Conservation (phyloP, 2,888 invertebrate genomes). For the Ichneumon xanthorius region DNA sequence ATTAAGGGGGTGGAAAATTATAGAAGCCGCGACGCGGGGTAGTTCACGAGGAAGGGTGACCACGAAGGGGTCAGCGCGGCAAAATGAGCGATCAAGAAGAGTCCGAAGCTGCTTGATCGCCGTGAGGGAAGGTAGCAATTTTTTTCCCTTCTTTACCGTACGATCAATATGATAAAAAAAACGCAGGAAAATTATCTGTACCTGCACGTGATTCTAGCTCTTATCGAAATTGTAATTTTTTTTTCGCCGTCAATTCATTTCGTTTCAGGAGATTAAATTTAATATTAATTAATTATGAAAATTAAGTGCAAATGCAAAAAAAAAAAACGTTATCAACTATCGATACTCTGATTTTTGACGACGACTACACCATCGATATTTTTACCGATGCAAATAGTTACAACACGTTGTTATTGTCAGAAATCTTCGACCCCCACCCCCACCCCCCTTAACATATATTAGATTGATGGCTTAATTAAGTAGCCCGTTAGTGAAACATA, state of each 20-base stretch:
- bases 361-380: no score
- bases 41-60: slow-evolving; percentile 13
- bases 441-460: no score
- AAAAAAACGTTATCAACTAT: no score
- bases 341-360: no score
- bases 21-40: slow-evolving; percentile 51
- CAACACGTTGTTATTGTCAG: no score
- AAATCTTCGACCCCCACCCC: no score
- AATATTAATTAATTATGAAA: no score
- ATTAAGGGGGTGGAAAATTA: slow-evolving; percentile 71
- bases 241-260: not conserved
- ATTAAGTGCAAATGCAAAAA: no score
- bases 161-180: slow-evolving; percentile 4
- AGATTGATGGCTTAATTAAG: no score
- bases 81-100: slow-evolving; percentile 46
- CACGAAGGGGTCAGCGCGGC: slow-evolving; percentile 45
- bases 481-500: no score
- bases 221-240: not conserved
- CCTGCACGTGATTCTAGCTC: not conserved
- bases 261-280: no score
- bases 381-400: no score
- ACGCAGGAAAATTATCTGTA: not conserved
- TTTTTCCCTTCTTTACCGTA: not conserved
- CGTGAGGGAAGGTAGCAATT: not conserved
- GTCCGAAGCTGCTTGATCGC: slow-evolving; percentile 24